These are phyloP conservation scores for Montipora foliosa DNA, from an alignment of 64 coral and sea anemone genomes.

Conservation along the genomic window DNA sequence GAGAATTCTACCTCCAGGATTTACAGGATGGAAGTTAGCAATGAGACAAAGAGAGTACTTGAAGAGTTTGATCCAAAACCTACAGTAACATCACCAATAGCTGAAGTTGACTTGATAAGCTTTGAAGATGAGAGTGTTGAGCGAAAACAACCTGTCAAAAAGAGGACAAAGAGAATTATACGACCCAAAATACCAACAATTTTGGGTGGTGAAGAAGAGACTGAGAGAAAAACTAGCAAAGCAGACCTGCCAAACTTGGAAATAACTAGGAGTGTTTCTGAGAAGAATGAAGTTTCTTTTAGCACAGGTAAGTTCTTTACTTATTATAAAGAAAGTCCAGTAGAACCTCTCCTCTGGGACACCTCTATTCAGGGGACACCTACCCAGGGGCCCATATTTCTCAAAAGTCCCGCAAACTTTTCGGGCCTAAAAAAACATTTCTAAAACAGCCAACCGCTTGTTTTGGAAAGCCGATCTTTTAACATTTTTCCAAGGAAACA, in stretches of 20 bases:
- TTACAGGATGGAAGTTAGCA: background rate
- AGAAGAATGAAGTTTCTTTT: conserved; percentile 10
- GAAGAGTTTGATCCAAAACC: conserved; percentile 59
- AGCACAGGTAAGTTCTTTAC: conserved; percentile 28
- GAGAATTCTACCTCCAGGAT: background rate
- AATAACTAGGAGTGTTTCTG: background rate
- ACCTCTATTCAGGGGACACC: too few species aligned
- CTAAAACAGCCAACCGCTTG: too few species aligned
- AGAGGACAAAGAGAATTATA: conserved; percentile 64
- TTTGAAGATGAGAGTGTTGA: conserved; percentile 68
- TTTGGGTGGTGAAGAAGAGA: conserved; percentile 49
- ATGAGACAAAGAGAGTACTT: conserved; percentile 12
- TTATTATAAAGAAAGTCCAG: too few species aligned
- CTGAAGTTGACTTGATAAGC: conserved; percentile 59
- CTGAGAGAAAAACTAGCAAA: background rate
- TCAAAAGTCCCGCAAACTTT: too few species aligned
- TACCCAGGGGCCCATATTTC: too few species aligned
- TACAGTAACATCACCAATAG: background rate
- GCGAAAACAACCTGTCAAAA: conserved; percentile 52
- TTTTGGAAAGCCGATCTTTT: too few species aligned
- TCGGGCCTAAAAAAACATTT: too few species aligned
- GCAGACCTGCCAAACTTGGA: background rate
- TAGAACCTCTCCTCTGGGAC: too few species aligned
- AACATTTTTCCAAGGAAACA: too few species aligned
- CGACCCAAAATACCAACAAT: conserved; percentile 94